A percentile compares a stretch with the other conserved stretches of the same genome.
These are phyloP conservation scores for Sinotaia quadrata DNA, from an alignment of 2,888 invertebrate genomes.

Conservation along the genomic window DNA sequence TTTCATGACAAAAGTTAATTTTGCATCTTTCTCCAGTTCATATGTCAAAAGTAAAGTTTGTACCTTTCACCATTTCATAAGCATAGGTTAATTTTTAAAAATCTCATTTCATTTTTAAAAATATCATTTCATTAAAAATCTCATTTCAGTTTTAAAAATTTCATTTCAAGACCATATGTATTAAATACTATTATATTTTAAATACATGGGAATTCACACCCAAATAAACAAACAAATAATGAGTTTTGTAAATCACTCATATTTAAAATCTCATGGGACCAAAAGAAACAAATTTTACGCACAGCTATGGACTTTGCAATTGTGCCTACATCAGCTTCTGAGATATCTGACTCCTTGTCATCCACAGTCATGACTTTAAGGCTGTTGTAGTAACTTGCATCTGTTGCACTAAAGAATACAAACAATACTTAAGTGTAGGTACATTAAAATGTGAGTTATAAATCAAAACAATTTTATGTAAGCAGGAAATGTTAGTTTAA, in stretches of 20 bases:
- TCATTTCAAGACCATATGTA: background rate
- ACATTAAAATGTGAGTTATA: background rate
- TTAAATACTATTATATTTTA: background rate
- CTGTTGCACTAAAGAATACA: conserved; percentile 42
- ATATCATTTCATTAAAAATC: no score
- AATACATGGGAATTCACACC: background rate
- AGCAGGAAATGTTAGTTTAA: no score
- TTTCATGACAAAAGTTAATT: no score
- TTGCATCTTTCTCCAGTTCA: no score
- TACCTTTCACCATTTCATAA: no score
- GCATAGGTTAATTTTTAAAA: no score
- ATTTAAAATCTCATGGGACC: background rate
- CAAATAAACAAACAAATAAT: background rate
- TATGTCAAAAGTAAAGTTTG: no score
- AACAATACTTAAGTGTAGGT: background rate
- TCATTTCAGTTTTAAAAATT: background rate
- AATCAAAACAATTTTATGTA: no score
- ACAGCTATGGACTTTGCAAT: conserved; percentile 65
- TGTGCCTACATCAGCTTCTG: conserved; percentile 65
- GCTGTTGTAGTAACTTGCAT: conserved; percentile 64
- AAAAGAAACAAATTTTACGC: conserved; percentile 39
- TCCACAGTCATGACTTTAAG: conserved; percentile 59
- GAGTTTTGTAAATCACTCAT: background rate
- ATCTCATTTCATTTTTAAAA: no score
- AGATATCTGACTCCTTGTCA: conserved; percentile 57